Evolutionary conservation across 2,888 invertebrate species (phyloP), one percentile per base, ranked within the genome.

Genomic region (Tetrapedia diversipes): DNA sequence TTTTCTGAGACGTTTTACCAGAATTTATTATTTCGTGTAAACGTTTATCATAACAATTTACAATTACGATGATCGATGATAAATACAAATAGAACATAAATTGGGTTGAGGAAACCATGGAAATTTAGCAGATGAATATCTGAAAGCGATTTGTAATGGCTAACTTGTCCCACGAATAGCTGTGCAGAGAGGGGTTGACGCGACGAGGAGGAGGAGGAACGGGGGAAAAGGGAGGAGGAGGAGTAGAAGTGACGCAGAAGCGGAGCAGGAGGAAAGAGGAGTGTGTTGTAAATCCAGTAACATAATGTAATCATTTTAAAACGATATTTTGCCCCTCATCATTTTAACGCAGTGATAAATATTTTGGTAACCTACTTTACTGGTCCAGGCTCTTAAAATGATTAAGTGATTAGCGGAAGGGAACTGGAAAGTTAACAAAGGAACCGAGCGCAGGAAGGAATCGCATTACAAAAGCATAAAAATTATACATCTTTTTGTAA

Each of bases 11-110:
- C 91, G 90, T 91, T 91, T 91, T 91, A 91, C 91, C 91, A 91
- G 91, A 91, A 91, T 91, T 91, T 91, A 91, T 91, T 91, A 91
- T 91, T 91, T 91, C 90, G 91, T 91, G 91, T 91, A 91, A 91
- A 91, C 91, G 91, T 91, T 91, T 91, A 91, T 91, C 91, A 91
- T 90, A 91, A 91, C 91, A 91, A 91, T 91, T 91, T 91, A 91
- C 91, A 91, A 91, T 91, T 91, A 91, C 90, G 91, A 91, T 91
- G 91, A 88, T 89, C 89, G 91, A 91, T 91, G 91, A 91, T 91
- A 91, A 90, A 91, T 91, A 91, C 91, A 91, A 91, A 91, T 91
- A 91, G 91, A 91, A 91, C 90, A 88, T 90, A 91, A 90, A 89
- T 90, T 83, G 68, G 73, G 70, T 78, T 79, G 71, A 84, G 81